Evolutionary conservation across 2,797 vertebrate genomes (phyloP), one percentile per base, ranked within the genome.

Genomic region (Holocentrus rufus): DNA sequence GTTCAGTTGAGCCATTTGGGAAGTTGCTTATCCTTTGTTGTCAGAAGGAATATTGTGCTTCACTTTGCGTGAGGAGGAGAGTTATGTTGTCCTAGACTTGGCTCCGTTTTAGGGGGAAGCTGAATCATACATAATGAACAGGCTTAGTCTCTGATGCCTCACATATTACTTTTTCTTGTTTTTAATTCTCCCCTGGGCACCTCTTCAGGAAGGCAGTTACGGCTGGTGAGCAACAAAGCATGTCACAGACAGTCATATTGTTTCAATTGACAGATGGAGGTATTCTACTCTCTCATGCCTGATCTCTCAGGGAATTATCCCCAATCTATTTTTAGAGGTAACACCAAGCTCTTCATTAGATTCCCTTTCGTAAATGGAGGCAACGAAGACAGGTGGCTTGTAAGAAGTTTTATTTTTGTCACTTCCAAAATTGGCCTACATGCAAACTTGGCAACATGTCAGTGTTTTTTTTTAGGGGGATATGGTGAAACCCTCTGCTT

Each of bases 271-370:
- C 47, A 77, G 72, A 65, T 60, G 70, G 69, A 76, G 59, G 65
- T 1, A 72, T 79, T 77, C 47, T 74, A 42, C 63, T 70, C 46
- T 86, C 69, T 55, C 58, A 49, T 73, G 65, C 69, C 70, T 65
- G 53, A 68, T 79, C 65, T 83, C 72, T 65, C 60, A 63, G 65
- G 74, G 77, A 85, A 79, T 88, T 90, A 83, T 81, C 62, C 59
- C 69, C 54, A 55, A 71, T 63, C 65, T 34, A 25, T 67, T 60
- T 76, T 63, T 54, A 5, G 42, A 66, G 66, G 61, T 53, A 77
- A 60, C 66, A 72, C 53, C 47, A 69, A 44, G 47, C 62, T 74
- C 15, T 47, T 82, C 56, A 65, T 76, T 68, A 69, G 36, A 64
- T 30, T 68, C 3, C 5, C 11, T 68, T 67, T 70, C 46, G 63